Percentiles rank a stretch among this genome's conserved stretches.
phyloP scores from a whole-genome alignment of 2,888 invertebrate species.

The Catocala fraxini region DNA sequence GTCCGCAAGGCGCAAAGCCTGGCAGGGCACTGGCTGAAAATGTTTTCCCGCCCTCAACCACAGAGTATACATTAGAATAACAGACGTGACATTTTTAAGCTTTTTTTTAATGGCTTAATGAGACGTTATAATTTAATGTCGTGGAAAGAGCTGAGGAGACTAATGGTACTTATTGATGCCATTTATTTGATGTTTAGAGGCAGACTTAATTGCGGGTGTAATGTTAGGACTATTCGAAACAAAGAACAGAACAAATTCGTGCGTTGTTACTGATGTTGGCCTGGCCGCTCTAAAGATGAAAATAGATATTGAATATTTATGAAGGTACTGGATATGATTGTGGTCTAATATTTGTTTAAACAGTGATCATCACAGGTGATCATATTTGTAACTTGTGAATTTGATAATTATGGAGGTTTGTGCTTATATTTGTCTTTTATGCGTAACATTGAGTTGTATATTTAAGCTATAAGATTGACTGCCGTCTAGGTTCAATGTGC shows the following conservation, averaged over 20 bases:
- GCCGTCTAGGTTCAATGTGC: too few relatives aligned
- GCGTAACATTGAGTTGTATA: too few relatives aligned
- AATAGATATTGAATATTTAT: not conserved
- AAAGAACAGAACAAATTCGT: too few relatives aligned
- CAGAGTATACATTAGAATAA: slow-evolving; percentile 57
- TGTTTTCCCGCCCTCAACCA: slow-evolving; percentile 74
- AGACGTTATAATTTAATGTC: slow-evolving; percentile 43
- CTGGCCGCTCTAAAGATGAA: too few relatives aligned
- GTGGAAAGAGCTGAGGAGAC: slow-evolving; percentile 38
- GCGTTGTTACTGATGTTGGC: too few relatives aligned
- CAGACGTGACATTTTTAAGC: slow-evolving; percentile 50
- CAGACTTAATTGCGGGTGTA: slow-evolving; percentile 33
- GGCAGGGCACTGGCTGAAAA: slow-evolving; percentile 70
- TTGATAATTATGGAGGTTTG: too few relatives aligned
- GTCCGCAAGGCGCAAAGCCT: slow-evolving; percentile 66
- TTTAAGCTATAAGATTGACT: too few relatives aligned
- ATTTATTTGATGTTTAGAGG: slow-evolving; percentile 43
- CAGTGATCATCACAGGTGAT: too few relatives aligned
- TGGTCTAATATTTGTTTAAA: too few relatives aligned
- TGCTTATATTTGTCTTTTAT: too few relatives aligned
- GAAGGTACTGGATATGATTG: too few relatives aligned
- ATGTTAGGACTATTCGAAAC: slow-evolving; percentile 7
- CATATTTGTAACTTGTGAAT: too few relatives aligned
- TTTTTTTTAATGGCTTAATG: slow-evolving; percentile 46
- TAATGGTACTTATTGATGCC: slow-evolving; percentile 42